phyloP scores from a whole-genome alignment of 1,140 invertebrate genomes.

The Caenorhabditis remanei region DNA sequence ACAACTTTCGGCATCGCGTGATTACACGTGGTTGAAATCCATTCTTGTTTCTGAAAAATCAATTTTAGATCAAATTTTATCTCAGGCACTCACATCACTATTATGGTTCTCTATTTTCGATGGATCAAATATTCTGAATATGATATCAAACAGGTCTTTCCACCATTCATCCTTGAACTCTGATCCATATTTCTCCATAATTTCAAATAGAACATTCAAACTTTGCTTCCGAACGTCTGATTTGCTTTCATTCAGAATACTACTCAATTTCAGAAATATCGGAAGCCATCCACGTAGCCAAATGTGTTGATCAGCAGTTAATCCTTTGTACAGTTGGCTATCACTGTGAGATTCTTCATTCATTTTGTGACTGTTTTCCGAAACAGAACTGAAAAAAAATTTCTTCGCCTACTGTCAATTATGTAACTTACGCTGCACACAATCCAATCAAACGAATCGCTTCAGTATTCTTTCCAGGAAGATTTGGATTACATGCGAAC shows the following conservation, averaged over 20 bases:
- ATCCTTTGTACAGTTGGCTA: not conserved
- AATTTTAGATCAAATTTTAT: not conserved
- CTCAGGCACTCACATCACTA: constrained; percentile 83
- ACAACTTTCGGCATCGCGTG: constrained; percentile 98
- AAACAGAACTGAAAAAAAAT: constrained; percentile 56
- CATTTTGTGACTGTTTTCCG: no score
- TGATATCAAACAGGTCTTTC: constrained; percentile 95
- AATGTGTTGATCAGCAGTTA: constrained; percentile 83
- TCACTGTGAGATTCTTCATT: constrained; percentile 68
- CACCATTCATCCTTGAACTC: constrained; percentile 96
- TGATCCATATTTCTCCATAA: constrained; percentile 96
- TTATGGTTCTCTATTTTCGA: constrained; percentile 97
- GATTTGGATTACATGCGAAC: constrained; percentile 90
- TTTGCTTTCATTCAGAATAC: constrained; percentile 88
- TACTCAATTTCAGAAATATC: constrained; percentile 91
- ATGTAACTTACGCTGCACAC: constrained; percentile 90
- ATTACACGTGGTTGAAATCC: constrained; percentile 99
- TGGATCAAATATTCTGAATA: constrained; percentile 99
- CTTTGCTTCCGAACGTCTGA: constrained; percentile 79
- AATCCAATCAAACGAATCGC: constrained; percentile 94
- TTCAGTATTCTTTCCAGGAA: constrained; percentile 87
- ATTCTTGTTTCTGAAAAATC: constrained; percentile 88
- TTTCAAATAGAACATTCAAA: constrained; percentile 88
- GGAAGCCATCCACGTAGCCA: constrained; percentile 99
- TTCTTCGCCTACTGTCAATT: not conserved